Conservation (phyloP, 2,888 invertebrate genomes). For the Allolobophora icterica region DNA sequence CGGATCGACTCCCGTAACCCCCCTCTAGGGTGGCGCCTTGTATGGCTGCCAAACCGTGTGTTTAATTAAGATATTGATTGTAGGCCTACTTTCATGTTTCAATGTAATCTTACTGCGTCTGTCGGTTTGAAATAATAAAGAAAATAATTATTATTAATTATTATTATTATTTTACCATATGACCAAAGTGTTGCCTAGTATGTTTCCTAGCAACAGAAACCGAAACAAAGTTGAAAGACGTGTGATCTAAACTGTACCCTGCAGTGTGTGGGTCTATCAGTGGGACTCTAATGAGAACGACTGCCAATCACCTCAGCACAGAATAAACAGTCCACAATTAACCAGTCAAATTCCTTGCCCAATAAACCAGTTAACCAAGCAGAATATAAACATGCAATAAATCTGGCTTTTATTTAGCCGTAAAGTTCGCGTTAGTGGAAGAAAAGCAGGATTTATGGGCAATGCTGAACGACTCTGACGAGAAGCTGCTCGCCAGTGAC, state of each 20-base stretch:
- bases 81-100: too few species aligned
- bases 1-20: too few species aligned
- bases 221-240: neutral
- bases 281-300: neutral
- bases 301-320: neutral
- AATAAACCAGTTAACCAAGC: neutral
- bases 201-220: too few species aligned
- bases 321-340: neutral
- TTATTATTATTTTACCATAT: too few species aligned
- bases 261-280: neutral
- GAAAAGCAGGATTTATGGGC: neutral
- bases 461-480: neutral
- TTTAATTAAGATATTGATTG: too few species aligned
- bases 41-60: too few species aligned
- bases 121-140: too few species aligned
- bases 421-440: neutral
- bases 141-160: too few species aligned
- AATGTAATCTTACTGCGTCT: too few species aligned
- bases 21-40: too few species aligned
- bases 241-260: neutral
- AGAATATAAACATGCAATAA: constrained; percentile 17
- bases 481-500: neutral
- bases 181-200: too few species aligned
- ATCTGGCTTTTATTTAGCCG: constrained; percentile 8
- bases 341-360: neutral